phyloP scores from a whole-genome alignment of 1,140 invertebrate genomes.

The Rhysida immarginata region DNA sequence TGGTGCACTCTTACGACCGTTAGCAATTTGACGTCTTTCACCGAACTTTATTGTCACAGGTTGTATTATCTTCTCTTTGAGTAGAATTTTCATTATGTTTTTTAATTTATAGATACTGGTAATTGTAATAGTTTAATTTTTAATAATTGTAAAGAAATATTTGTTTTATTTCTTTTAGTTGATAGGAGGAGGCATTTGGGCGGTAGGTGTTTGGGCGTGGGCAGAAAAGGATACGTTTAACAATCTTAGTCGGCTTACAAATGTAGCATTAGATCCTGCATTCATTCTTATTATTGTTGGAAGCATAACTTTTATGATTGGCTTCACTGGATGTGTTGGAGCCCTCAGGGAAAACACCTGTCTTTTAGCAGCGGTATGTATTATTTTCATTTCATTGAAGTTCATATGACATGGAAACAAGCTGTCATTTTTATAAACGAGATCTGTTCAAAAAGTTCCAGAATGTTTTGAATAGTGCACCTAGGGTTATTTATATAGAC shows the following conservation, averaged over 20 bases:
- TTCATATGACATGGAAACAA: no score
- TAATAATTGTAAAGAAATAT: slow-evolving; percentile 10
- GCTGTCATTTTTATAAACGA: no score
- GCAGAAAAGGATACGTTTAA: slow-evolving; percentile 91
- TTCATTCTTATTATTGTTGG: slow-evolving; percentile 86
- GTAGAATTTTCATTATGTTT: no score
- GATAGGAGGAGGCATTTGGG: slow-evolving; percentile 64
- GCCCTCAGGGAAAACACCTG: slow-evolving; percentile 56
- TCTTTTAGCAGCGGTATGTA: slow-evolving; percentile 59
- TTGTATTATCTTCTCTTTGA: no score
- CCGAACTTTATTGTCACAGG: no score
- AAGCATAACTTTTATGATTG: slow-evolving; percentile 80
- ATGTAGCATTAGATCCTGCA: slow-evolving; percentile 81
- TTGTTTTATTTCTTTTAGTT: slow-evolving; percentile 45
- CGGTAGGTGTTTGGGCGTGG: slow-evolving; percentile 91
- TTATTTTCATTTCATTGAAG: no score
- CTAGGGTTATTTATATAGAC: no score
- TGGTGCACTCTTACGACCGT: no score
- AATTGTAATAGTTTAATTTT: slow-evolving; percentile 15
- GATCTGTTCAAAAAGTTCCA: no score
- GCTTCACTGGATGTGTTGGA: slow-evolving; percentile 93
- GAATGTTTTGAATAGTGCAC: no score
- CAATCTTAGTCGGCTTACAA: slow-evolving; percentile 70
- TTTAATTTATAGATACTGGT: background rate
- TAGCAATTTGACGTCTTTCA: no score